A percentile compares a stretch with the other conserved stretches of the same genome.
Evolutionary conservation across 2,888 invertebrate genomes (phyloP).

Genomic region (Lobophora halterata): DNA sequence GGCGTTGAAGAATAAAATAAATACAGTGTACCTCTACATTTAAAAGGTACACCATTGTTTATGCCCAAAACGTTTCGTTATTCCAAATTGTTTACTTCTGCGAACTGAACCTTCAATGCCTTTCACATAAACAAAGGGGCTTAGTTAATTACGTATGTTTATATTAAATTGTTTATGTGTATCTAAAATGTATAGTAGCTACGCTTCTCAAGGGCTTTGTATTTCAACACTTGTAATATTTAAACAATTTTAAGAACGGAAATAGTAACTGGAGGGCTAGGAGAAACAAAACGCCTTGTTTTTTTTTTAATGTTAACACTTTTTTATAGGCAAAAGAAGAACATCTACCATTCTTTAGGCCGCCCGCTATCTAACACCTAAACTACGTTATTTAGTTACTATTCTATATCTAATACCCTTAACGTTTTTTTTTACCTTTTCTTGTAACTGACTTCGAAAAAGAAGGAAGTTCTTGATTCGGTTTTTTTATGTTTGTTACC

Average conservation of each 20-base stretch:
- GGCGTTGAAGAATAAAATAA: no score
- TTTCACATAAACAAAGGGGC: conserved; percentile 24
- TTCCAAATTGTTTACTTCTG: conserved; percentile 24
- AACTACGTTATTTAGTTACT: no score
- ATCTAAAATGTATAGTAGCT: conserved; percentile 19
- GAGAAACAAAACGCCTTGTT: conserved; percentile 2
- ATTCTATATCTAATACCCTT: no score
- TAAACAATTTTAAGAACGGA: conserved; percentile 19
- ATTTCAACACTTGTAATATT: conserved; percentile 25
- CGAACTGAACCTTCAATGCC: conserved; percentile 18
- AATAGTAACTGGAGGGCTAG: conserved; percentile 5
- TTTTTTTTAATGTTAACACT: conserved; percentile 3
- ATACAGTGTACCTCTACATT: no score
- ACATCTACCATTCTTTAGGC: no score
- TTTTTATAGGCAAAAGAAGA: no score
- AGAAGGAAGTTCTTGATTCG: no score
- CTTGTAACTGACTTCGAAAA: no score
- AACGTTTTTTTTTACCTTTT: no score
- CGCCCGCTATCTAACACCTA: no score
- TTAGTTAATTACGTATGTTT: conserved; percentile 28
- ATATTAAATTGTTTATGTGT: conserved; percentile 24
- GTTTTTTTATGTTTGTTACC: no score
- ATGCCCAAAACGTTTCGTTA: conserved; percentile 19
- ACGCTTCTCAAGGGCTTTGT: conserved; percentile 23
- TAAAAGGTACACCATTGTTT: conserved; percentile 17